These are phyloP conservation scores for Eristalinus aeneus DNA, from an alignment of 2,888 invertebrate genomes.

Conservation along the genomic window DNA sequence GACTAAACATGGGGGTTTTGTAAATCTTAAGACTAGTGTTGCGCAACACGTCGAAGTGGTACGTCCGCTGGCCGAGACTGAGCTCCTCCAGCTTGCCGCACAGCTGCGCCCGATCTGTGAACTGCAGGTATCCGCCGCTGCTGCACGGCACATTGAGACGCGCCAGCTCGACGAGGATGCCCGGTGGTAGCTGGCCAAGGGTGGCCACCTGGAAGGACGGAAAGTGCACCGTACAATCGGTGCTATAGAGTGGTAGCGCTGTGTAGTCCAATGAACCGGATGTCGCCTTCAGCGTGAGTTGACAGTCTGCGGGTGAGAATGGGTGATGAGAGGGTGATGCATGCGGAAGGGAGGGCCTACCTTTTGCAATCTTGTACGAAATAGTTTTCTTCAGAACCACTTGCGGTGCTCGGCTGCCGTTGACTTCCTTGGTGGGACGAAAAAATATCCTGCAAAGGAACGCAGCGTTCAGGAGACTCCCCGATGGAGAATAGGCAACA, in stretches of 20 bases:
- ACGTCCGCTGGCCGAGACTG: slow-evolving; percentile 82
- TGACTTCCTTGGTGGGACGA: slow-evolving; percentile 71
- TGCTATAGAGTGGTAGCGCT: slow-evolving; percentile 76
- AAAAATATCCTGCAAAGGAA: slow-evolving; percentile 74
- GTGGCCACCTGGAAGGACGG: slow-evolving; percentile 73
- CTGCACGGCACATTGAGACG: slow-evolving; percentile 87
- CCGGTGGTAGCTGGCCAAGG: slow-evolving; percentile 75
- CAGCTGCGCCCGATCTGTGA: slow-evolving; percentile 81
- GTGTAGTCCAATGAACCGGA: slow-evolving; percentile 76
- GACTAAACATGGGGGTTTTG: slow-evolving; percentile 85
- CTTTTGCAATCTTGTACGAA: slow-evolving; percentile 75
- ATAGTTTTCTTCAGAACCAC: slow-evolving; percentile 74
- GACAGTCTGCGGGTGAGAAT: slow-evolving; percentile 73
- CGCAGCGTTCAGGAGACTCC: background rate
- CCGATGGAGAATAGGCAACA: background rate
- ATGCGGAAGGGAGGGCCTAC: slow-evolving; percentile 47
- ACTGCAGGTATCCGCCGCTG: slow-evolving; percentile 83
- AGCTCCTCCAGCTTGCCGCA: slow-evolving; percentile 89
- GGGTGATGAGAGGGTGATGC: background rate
- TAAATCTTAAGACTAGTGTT: slow-evolving; percentile 83
- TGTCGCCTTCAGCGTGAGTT: slow-evolving; percentile 74
- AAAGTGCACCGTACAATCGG: slow-evolving; percentile 77
- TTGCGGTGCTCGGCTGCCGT: slow-evolving; percentile 62
- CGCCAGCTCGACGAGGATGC: slow-evolving; percentile 85
- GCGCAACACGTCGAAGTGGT: slow-evolving; percentile 83